phyloP scores from a whole-genome alignment of 2,113 vertebrate genomes.

The Mus spicilegus region DNA sequence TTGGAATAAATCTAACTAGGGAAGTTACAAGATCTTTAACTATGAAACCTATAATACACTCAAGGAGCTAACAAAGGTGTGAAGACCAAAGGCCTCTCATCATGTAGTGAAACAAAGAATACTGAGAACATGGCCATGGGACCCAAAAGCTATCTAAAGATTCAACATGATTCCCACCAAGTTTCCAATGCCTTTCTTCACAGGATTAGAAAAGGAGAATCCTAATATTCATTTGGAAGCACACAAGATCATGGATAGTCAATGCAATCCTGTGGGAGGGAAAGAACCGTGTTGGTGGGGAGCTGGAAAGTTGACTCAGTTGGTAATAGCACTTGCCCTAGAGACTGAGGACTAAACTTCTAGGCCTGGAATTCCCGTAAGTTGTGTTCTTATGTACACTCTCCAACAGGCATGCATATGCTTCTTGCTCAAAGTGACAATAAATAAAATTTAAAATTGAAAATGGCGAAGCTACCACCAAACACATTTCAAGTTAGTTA shows the following conservation, averaged over 20 bases:
- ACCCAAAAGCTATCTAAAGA: neutral
- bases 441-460: neutral
- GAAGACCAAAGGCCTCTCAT: neutral
- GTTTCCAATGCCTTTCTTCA: neutral
- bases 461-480: neutral
- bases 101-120: neutral
- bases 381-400: neutral
- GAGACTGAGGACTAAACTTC: neutral
- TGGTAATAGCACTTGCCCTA: neutral
- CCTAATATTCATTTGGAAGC: neutral
- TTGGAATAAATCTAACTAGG: neutral
- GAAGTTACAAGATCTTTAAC: neutral
- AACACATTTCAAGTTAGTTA: neutral
- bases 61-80: neutral
- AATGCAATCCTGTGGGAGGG: no score
- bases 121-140: neutral
- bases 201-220: neutral
- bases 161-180: neutral
- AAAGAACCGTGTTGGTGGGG: neutral
- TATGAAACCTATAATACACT: neutral
- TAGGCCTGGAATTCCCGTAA: neutral
- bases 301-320: neutral
- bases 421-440: neutral
- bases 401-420: neutral
- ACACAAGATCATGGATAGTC: neutral